Percentiles rank a stretch among this genome's conserved stretches.
phyloP scores from a whole-genome alignment of 2,797 vertebrate species.

The Percopsis omiscomaycus region DNA sequence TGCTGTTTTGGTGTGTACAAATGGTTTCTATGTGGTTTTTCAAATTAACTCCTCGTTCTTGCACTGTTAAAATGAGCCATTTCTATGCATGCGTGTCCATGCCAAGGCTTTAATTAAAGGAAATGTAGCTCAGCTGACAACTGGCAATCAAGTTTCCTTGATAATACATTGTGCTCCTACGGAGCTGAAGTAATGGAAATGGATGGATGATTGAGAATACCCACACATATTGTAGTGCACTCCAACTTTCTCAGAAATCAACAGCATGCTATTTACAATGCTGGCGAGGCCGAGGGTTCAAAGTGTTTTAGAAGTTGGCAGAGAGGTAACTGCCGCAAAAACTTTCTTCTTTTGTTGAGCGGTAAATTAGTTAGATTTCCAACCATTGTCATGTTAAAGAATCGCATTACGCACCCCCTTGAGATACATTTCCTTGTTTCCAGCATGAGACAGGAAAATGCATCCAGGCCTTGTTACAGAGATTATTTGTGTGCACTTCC shows the following conservation, averaged over 20 bases:
- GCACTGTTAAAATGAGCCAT: conserved; percentile 66
- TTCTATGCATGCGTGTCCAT: conserved; percentile 71
- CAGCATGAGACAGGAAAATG: conserved; percentile 37
- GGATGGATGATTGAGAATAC: conserved; percentile 53
- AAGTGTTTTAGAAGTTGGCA: conserved; percentile 21
- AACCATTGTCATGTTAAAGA: conserved; percentile 21
- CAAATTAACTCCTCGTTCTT: conserved; percentile 74
- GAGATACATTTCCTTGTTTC: conserved; percentile 53
- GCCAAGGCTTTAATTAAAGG: conserved; percentile 76
- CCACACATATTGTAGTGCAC: conserved; percentile 33
- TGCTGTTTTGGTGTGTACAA: conserved; percentile 75
- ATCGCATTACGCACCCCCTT: conserved; percentile 40
- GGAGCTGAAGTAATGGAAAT: conserved; percentile 46
- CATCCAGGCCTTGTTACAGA: conserved; percentile 65
- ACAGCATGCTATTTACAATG: conserved; percentile 15
- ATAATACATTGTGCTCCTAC: conserved; percentile 42
- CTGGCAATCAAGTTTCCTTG: conserved; percentile 64
- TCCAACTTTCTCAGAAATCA: conserved; percentile 45
- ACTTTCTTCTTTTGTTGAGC: conserved; percentile 20
- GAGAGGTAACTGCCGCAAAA: conserved; percentile 19
- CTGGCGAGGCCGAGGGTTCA: conserved; percentile 3
- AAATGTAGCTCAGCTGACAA: conserved; percentile 67
- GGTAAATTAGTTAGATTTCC: conserved; percentile 8
- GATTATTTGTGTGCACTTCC: conserved; percentile 70
- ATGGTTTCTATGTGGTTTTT: conserved; percentile 78